Percentiles rank a stretch among this genome's conserved stretches.
Conservation (phyloP, 2,888 invertebrate species). For the Ormia ochracea region DNA sequence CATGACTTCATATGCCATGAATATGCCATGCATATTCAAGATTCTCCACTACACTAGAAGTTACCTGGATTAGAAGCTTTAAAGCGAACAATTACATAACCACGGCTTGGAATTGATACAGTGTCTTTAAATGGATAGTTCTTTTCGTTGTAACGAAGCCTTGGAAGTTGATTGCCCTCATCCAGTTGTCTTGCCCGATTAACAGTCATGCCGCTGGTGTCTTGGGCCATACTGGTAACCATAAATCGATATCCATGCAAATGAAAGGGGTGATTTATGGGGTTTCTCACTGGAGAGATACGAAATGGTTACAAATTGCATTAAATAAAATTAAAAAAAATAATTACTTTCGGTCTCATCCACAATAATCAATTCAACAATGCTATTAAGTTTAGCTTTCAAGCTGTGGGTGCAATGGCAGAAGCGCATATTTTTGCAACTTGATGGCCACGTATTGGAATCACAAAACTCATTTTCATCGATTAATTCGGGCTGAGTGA, state of each 20-base stretch:
- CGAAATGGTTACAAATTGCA: too few relatives aligned
- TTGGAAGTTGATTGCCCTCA: slow-evolving; percentile 55
- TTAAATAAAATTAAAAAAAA: background rate
- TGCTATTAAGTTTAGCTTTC: slow-evolving; percentile 65
- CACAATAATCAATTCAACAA: slow-evolving; percentile 73
- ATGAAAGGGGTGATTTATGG: slow-evolving; percentile 75
- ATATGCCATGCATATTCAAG: too few relatives aligned
- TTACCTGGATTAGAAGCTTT: slow-evolving; percentile 69
- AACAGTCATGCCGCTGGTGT: slow-evolving; percentile 65
- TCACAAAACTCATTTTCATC: slow-evolving; percentile 71
- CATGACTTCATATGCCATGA: too few relatives aligned
- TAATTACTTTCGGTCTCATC: slow-evolving; percentile 71
- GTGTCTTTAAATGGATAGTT: slow-evolving; percentile 73
- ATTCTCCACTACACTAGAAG: too few relatives aligned
- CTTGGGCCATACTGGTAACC: slow-evolving; percentile 71
- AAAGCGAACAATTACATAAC: slow-evolving; percentile 71
- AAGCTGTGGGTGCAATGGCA: slow-evolving; percentile 69
- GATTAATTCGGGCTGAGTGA: slow-evolving; percentile 80
- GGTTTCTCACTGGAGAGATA: slow-evolving; percentile 66
- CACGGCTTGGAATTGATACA: slow-evolving; percentile 71
- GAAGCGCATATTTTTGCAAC: slow-evolving; percentile 62
- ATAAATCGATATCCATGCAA: slow-evolving; percentile 74
- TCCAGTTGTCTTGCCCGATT: slow-evolving; percentile 67
- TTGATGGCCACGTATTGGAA: slow-evolving; percentile 62
- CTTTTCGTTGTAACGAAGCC: slow-evolving; percentile 58